Percentiles rank a stretch among this genome's conserved stretches.
phyloP scores from a whole-genome alignment of 2,113 vertebrate species.

The Chamaetylas fuelleborni region DNA sequence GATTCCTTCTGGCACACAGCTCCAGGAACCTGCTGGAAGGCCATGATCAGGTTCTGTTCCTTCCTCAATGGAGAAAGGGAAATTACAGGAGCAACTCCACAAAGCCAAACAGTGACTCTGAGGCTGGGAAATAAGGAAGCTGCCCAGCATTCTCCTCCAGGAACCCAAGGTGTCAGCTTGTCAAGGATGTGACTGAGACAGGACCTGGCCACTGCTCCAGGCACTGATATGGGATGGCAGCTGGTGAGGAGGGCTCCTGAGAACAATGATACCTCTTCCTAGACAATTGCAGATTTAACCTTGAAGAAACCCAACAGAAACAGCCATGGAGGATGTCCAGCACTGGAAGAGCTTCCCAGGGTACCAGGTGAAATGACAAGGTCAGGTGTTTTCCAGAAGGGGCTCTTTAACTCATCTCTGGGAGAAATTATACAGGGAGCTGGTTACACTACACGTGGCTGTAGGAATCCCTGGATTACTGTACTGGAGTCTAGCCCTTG shows the following conservation, averaged over 20 bases:
- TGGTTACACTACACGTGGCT: background rate
- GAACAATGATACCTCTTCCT: background rate
- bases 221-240: background rate
- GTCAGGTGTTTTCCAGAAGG: background rate
- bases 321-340: background rate
- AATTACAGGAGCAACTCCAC: background rate
- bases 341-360: background rate
- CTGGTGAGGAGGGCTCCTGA: background rate
- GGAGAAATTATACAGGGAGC: background rate
- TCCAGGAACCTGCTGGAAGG: background rate
- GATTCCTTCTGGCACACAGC: background rate
- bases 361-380: background rate
- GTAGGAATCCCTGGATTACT: background rate
- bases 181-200: background rate
- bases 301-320: background rate
- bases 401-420: background rate
- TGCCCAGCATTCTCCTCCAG: rapidly evolving
- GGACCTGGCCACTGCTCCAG: background rate
- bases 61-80: background rate
- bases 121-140: background rate
- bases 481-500: background rate
- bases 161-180: background rate
- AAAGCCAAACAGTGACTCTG: background rate
- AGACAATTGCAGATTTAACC: background rate
- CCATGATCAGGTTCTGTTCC: background rate